Base-by-base conservation (phyloP, 2,888 invertebrate genomes). In the Pheosia tremula region DNA sequence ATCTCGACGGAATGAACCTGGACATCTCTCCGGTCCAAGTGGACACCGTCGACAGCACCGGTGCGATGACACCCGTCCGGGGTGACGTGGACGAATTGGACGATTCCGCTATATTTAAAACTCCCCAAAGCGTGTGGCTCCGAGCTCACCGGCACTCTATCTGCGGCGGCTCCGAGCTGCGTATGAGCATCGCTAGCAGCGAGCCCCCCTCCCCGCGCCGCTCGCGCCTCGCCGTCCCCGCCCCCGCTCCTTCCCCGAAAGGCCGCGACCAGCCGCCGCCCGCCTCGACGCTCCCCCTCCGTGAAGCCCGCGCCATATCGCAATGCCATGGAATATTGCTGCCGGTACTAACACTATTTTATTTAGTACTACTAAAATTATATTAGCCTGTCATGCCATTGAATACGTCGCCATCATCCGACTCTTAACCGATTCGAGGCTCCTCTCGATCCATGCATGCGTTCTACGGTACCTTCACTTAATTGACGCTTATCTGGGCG, bases 271-370 rank as follows among this genome's bases (percentile, higher is more conserved):
- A 74, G 85, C 85, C 84, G 87, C 86, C 81, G 84, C 86, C 85
- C 83, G 86, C 86, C 84, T 80, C 87, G 88, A 82, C 88, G 85
- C 86, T 86, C 77, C 87, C 88, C 86, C 84, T 78, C 88, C 89
- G 88, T 81, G 91, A 90, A 86, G 90, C 83, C 83, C 90, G 89
- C 87, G 87, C 90, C 91, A 90, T 90, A 82, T 88, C 89, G 86
- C 91, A 90, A 91, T 90, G 91, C 93, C 91, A 92, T 89, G 92
- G 93, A 92, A 86, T 91, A 88, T 91, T 88, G 91, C 91, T 92
- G 86, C 94, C 94, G 95, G 95, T 95, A 95, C 93, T 94, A 94
- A 94, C 94, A 87, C 88, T 90, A 93, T 93, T 93, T 92, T 90
- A 89, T 89, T 90, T 88, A 89, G 82, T 91, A 87, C 83, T 89